Evolutionary conservation across 2,113 vertebrate genomes (phyloP), one percentile per base, ranked within the genome.

Genomic region (Enhydra lutris): DNA sequence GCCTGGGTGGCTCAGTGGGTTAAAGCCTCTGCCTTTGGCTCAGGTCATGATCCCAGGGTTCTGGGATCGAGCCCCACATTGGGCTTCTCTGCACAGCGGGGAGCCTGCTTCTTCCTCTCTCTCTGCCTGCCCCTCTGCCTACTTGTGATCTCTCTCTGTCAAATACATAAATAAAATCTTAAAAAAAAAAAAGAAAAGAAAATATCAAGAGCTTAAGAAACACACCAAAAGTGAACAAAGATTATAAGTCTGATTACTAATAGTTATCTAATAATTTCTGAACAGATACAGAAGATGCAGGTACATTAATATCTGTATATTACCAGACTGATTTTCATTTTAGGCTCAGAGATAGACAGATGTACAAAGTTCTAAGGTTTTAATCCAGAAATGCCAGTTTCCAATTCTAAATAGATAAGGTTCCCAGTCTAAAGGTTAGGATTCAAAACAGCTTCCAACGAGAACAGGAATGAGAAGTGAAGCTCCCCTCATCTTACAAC

Each of bases 351-450:
- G 52, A 92, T 12, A 67, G 34, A 83, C 9, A 80, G n/a, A 63
- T 47, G 4, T 81, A 71, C n/a, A 85, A 57, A 52, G 36, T 47
- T 89, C 73, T 47, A 21, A 85, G 34, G 63, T 69, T 95, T 88
- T 86, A 73, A 93, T 76, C n/a, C 26, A 95, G 76, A 96, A 92
- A 95, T 18, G 29, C 13, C 81, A 80, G 50, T 39, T 79, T 91
- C 85, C 39, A 95, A 39, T 80, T 94, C 45, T 87, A 94, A 96
- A 97, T 29, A 61, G 36, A 21, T 50, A 94, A 74, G 23, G 20
- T 31, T 94, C 45, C 73, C 29, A 3, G 1, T 80, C 59, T 74
- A 80, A 88, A 79, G 47, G 71, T 50, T 78, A 95, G 26, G n/a
- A 94, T 92, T 82, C 36, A 61, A 78, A 97, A 91, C 6, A 14